These are phyloP conservation scores for Eristalis tenax DNA, from an alignment of 2,888 invertebrate genomes.

Conservation along the genomic window DNA sequence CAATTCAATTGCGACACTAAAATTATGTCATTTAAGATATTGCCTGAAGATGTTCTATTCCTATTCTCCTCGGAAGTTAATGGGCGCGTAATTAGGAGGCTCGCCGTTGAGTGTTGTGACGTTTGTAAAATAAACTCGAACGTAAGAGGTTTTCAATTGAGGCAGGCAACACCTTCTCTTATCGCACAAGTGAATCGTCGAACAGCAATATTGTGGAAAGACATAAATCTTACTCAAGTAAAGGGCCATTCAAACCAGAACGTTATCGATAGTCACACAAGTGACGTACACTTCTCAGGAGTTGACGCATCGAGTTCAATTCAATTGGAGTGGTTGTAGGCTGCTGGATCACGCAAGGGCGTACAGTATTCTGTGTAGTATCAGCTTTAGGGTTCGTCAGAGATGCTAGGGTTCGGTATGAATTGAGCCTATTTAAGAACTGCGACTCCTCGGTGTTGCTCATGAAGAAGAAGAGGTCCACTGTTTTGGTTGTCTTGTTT, in stretches of 20 bases:
- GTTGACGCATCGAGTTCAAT: too few relatives aligned
- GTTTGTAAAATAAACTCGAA: background rate
- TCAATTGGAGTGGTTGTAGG: too few relatives aligned
- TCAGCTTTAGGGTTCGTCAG: too few relatives aligned
- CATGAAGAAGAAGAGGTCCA: too few relatives aligned
- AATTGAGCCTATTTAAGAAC: too few relatives aligned
- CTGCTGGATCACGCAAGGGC: too few relatives aligned
- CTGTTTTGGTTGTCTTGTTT: too few relatives aligned
- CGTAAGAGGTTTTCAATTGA: background rate
- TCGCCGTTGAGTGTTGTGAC: background rate
- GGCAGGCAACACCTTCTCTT: background rate
- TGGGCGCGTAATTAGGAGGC: background rate
- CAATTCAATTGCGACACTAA: background rate
- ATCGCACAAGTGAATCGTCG: background rate
- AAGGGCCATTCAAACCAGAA: background rate
- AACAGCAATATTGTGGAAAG: background rate
- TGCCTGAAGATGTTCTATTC: background rate
- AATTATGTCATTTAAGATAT: background rate
- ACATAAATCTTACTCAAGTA: background rate
- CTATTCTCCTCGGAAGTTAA: background rate
- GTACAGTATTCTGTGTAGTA: too few relatives aligned
- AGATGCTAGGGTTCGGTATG: too few relatives aligned
- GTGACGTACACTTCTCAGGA: background rate
- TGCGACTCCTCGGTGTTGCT: too few relatives aligned
- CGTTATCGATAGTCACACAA: background rate